Percentiles rank a stretch among this genome's conserved stretches.
phyloP scores from a whole-genome alignment of 1,140 invertebrate genomes.

The Brachionus rubens region DNA sequence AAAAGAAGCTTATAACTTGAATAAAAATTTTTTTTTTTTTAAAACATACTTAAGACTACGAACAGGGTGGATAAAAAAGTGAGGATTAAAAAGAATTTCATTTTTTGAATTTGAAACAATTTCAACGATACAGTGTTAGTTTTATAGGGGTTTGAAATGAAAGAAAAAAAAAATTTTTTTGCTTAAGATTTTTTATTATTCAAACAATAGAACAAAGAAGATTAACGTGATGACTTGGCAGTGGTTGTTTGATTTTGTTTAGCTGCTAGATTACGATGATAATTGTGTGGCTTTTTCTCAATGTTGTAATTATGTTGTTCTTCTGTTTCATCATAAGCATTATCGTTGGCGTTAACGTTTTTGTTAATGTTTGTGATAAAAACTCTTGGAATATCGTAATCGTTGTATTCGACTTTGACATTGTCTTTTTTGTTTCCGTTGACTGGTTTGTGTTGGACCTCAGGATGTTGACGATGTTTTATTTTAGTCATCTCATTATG shows the following conservation, averaged over 20 bases:
- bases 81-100: not conserved
- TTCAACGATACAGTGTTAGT: not conserved
- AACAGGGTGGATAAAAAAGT: not conserved
- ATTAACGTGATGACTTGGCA: too few species aligned
- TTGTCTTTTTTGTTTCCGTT: not conserved
- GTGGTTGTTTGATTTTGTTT: too few species aligned
- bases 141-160: too few species aligned
- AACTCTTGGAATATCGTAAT: constrained; percentile 8
- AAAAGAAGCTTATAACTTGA: not conserved
- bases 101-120: not conserved
- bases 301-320: not conserved
- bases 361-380: constrained; percentile 42
- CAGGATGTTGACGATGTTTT: not conserved
- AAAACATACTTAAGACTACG: not conserved
- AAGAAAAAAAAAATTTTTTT: too few species aligned
- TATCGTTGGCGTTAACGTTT: constrained; percentile 22
- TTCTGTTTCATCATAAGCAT: not conserved
- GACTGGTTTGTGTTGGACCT: not conserved
- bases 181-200: too few species aligned
- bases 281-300: not conserved
- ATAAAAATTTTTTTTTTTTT: not conserved
- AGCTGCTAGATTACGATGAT: not conserved
- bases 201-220: too few species aligned
- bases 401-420: constrained; percentile 21
- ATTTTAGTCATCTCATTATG: not conserved